phyloP scores from a whole-genome alignment of 2,113 vertebrate species.

The Sylvicapra grimmia region DNA sequence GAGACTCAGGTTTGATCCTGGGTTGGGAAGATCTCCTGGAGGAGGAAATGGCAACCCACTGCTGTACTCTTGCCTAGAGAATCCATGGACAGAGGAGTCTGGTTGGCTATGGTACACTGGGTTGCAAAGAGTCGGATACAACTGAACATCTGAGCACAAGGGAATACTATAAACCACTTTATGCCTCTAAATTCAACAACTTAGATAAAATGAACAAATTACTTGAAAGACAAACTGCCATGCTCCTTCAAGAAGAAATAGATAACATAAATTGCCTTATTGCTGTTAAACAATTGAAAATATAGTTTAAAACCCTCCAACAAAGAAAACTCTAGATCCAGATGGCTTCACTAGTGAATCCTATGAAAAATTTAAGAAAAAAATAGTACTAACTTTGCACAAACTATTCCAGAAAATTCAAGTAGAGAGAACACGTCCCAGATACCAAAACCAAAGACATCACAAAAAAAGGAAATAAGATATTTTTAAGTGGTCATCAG shows the following conservation, averaged over 20 bases:
- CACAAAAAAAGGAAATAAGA: not conserved
- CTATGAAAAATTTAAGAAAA: not conserved
- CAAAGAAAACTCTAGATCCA: not conserved
- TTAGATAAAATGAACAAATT: not conserved
- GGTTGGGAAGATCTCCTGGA: not conserved
- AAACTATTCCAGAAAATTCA: conserved; percentile 21
- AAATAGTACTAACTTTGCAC: not conserved
- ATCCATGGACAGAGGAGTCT: not conserved
- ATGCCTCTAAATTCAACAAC: not conserved
- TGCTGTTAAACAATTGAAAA: not conserved
- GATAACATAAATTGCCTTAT: not conserved
- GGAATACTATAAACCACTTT: not conserved
- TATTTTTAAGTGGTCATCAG: not conserved
- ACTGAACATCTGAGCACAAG: not conserved
- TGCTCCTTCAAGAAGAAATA: not conserved
- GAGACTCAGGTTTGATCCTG: not conserved
- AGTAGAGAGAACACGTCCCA: not conserved
- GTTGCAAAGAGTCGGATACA: fast-evolving
- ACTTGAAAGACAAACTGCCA: not conserved
- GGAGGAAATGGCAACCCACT: not conserved
- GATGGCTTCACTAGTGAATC: not conserved
- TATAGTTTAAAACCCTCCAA: not conserved
- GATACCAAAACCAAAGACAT: not conserved
- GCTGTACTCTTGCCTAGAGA: not conserved
- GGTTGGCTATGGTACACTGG: not conserved